phyloP scores from a whole-genome alignment of 2,797 vertebrate species.

The Setipinna tenuifilis region DNA sequence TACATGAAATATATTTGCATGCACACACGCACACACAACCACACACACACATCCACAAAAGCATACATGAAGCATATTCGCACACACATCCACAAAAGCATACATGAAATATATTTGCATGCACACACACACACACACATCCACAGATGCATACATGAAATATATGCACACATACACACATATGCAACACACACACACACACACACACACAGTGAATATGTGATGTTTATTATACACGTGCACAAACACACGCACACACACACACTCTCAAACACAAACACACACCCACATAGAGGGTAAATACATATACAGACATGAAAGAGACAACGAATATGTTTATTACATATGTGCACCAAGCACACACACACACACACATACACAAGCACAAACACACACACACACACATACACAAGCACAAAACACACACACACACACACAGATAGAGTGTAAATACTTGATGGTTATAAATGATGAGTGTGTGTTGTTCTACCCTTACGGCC shows the following conservation, averaged over 20 bases:
- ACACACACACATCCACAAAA: background rate
- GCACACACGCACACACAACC: background rate
- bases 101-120: background rate
- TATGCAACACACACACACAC: background rate
- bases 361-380: background rate
- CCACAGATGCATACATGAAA: background rate
- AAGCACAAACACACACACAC: background rate
- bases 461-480: background rate
- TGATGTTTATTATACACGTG: too few species aligned
- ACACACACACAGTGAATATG: background rate
- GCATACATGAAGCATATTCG: background rate
- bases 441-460: background rate
- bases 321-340: too few species aligned
- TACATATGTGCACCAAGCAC: too few species aligned
- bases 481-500: conserved; percentile 3
- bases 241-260: background rate
- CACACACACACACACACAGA: background rate
- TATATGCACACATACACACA: background rate
- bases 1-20: too few species aligned
- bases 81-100: background rate
- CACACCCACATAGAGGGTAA: background rate
- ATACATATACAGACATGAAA: background rate
- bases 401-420: background rate
- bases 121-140: background rate
- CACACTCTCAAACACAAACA: background rate